A percentile compares a stretch with the other conserved stretches of the same genome.
Conservation (phyloP, 2,888 invertebrate species). For the Nomada hirtipes region DNA sequence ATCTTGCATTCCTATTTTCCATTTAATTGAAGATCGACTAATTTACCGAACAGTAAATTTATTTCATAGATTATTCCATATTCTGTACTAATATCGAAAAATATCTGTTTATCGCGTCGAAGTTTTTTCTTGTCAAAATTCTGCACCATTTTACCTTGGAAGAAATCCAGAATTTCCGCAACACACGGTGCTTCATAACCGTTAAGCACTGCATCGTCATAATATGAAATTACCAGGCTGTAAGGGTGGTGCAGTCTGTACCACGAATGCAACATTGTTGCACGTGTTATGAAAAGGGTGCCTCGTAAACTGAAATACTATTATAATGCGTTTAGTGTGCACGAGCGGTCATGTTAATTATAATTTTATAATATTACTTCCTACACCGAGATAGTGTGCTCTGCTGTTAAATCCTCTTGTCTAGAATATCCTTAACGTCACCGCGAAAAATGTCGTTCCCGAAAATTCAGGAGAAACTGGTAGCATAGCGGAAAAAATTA, state of each 20-base stretch:
- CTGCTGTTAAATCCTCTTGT: slow-evolving; percentile 5
- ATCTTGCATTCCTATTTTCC: too few species aligned
- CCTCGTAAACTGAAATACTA: slow-evolving; percentile 44
- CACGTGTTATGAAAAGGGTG: slow-evolving; percentile 26
- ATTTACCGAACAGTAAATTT: too few species aligned
- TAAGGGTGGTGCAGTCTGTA: slow-evolving; percentile 22
- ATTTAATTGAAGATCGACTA: too few species aligned
- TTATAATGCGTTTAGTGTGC: slow-evolving; percentile 34
- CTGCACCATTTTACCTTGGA: not conserved
- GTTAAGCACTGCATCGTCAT: slow-evolving; percentile 36
- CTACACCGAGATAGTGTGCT: not conserved
- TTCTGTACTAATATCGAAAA: too few species aligned
- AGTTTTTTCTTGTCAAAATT: slow-evolving; percentile 4
- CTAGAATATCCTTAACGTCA: slow-evolving; percentile 17
- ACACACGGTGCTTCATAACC: slow-evolving; percentile 15
- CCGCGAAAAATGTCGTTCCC: not conserved
- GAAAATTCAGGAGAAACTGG: not conserved
- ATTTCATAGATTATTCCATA: too few species aligned
- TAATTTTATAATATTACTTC: slow-evolving; percentile 33
- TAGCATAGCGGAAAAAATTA: too few species aligned
- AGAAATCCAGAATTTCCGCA: slow-evolving; percentile 11
- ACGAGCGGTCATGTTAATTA: slow-evolving; percentile 32
- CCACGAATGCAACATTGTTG: slow-evolving; percentile 25
- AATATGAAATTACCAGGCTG: slow-evolving; percentile 40
- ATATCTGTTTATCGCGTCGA: too few species aligned